These are phyloP conservation scores for Branchipolynoe longqiensis DNA, from an alignment of 2,888 invertebrate genomes.

Conservation along the genomic window DNA sequence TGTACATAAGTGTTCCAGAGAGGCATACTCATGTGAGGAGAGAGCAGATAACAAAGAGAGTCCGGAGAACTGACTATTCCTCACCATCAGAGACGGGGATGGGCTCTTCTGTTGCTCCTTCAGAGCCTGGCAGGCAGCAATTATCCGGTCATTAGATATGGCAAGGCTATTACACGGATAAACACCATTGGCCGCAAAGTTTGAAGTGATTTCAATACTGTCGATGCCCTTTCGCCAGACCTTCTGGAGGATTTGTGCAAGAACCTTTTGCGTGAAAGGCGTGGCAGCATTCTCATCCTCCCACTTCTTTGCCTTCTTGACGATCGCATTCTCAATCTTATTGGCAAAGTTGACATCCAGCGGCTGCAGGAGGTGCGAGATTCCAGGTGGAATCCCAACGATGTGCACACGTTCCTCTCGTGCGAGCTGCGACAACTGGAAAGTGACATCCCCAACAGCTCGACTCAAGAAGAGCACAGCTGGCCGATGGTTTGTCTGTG, in stretches of 20 bases:
- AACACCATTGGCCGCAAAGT: conserved; percentile 66
- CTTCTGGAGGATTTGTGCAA: conserved; percentile 66
- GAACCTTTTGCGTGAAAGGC: conserved; percentile 63
- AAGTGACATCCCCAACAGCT: conserved; percentile 63
- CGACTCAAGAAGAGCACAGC: conserved; percentile 66
- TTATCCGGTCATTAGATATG: conserved; percentile 65
- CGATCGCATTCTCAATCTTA: conserved; percentile 60
- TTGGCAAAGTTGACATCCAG: conserved; percentile 63
- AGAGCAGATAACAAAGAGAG: conserved; percentile 66
- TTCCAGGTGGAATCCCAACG: conserved; percentile 64
- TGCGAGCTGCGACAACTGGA: conserved; percentile 66
- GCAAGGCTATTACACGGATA: conserved; percentile 67
- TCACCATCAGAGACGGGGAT: conserved; percentile 10
- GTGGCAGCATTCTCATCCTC: conserved; percentile 63
- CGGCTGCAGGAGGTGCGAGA: conserved; percentile 67
- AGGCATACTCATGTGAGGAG: conserved; percentile 66
- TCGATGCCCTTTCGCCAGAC: conserved; percentile 64
- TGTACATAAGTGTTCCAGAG: conserved; percentile 57
- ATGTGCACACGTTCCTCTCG: conserved; percentile 66
- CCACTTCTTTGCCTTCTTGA: conserved; percentile 65
- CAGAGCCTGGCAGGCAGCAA: conserved; percentile 57
- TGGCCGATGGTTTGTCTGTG: conserved; percentile 58
- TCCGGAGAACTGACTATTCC: conserved; percentile 59
- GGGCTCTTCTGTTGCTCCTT: conserved; percentile 55
- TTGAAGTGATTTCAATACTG: conserved; percentile 62